Evolutionary conservation across 2,888 invertebrate genomes (phyloP).

Genomic region (Nomada fucata): DNA sequence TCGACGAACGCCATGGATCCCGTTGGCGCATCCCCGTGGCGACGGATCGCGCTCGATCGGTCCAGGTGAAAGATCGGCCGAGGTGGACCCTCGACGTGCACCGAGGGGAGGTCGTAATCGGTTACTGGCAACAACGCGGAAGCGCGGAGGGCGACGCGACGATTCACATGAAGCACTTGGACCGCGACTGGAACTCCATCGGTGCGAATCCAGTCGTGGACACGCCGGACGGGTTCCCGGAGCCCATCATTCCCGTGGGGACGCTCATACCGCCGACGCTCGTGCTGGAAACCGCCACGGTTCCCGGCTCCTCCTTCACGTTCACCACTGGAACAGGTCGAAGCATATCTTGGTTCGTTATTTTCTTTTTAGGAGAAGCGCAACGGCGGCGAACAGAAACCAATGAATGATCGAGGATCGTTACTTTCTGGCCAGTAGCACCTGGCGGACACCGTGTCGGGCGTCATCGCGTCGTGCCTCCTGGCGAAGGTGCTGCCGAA

Average conservation of each 20-base stretch:
- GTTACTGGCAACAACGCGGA: background rate
- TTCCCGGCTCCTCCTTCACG: constrained; percentile 82
- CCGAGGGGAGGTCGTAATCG: background rate
- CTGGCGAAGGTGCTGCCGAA: constrained; percentile 80
- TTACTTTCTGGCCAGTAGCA: constrained; percentile 82
- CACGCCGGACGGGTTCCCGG: constrained; percentile 76
- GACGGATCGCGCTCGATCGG: no score
- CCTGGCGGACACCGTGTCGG: constrained; percentile 75
- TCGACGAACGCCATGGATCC: no score
- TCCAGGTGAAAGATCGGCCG: background rate
- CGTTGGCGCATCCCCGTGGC: background rate
- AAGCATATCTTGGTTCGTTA: no score
- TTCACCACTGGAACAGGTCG: constrained; percentile 74
- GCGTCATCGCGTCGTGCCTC: constrained; percentile 76
- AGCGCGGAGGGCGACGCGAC: background rate
- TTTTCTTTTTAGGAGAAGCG: no score
- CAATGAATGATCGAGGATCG: constrained; percentile 23
- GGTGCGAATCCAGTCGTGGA: constrained; percentile 78
- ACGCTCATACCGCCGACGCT: constrained; percentile 75
- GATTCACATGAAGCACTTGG: constrained; percentile 81
- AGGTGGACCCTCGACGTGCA: background rate
- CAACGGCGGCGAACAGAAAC: no score
- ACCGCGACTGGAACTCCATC: constrained; percentile 79
- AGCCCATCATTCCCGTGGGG: constrained; percentile 77
- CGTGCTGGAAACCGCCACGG: constrained; percentile 74